Evolutionary conservation across 2,797 vertebrate species (phyloP), one percentile per base, ranked within the genome.

Genomic region (Muraenolepis orangiensis): DNA sequence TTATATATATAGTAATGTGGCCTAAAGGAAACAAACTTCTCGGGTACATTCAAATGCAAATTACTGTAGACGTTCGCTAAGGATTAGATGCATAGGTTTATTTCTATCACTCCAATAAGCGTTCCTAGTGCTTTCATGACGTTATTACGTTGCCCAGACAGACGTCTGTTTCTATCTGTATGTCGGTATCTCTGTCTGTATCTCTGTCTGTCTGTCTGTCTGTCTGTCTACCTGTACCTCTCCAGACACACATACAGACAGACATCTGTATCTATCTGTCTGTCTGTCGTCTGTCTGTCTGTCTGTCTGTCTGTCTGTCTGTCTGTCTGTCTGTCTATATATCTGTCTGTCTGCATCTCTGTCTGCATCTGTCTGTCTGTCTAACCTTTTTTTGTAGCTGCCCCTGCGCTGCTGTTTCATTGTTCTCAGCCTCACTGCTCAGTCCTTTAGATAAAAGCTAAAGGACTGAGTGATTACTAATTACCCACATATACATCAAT

Each of bases 291-390:
- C 46, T 72, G 23, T 23, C 46, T 67, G n/a, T 28, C 61, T 32
- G 42, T 72, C 71, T 72, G n/a, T 14, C 42, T 34, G 13, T 31
- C 64, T 16, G 4, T 11, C 51, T 73, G 57, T 51, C 16, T 36
- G 2, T 40, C 6, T n/a, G n/a, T n/a, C n/a, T n/a, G n/a, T n/a
- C n/a, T n/a, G n/a, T n/a, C n/a, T n/a, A n/a, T n/a, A n/a, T n/a
- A n/a, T n/a, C n/a, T n/a, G 57, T 76, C 72, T 74, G 40, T 70
- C 29, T 76, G 70, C 78, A 32, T 29, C 3, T 20, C 68, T 26
- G 8, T 46, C 72, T 75, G 26, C n/a, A n/a, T 81, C 67, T 11
- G 51, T 72, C 75, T 30, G 69, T 29, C 12, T 38, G 36, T 38
- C 36, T 7, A 57, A 64, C 64, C 46, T 16, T 13, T 66, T 61